These are phyloP conservation scores for Mionectes macconnelli DNA, from an alignment of 2,113 vertebrate species.

Conservation along the genomic window DNA sequence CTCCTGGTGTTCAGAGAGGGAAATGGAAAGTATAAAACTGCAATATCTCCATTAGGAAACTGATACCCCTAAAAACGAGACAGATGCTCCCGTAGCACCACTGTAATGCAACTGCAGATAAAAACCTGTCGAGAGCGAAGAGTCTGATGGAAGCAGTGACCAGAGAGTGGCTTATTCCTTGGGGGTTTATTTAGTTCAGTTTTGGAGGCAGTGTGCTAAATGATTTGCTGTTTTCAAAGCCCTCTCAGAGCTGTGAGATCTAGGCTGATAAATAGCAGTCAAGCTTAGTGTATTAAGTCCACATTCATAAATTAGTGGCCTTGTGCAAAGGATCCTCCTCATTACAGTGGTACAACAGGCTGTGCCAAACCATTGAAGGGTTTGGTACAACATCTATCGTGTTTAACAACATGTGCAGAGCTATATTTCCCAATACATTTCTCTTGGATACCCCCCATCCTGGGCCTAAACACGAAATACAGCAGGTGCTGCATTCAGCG, in stretches of 20 bases:
- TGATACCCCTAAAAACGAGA: neutral
- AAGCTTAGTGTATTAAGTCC: neutral
- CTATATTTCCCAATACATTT: neutral
- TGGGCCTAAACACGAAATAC: neutral
- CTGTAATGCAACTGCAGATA: neutral
- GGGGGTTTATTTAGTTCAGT: neutral
- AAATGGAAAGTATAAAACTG: neutral
- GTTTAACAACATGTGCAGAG: neutral
- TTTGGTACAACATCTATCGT: neutral
- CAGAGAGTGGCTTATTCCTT: neutral
- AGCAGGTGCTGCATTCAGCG: neutral
- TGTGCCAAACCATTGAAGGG: neutral
- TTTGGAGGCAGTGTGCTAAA: neutral
- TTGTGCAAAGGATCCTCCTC: neutral
- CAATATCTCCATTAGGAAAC: neutral
- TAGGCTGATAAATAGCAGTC: neutral
- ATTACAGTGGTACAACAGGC: neutral
- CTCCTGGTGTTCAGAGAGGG: neutral
- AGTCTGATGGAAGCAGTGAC: neutral
- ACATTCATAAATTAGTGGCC: neutral
- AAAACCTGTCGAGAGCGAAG: neutral
- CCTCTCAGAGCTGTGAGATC: neutral
- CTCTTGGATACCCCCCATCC: neutral
- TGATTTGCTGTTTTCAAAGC: constrained; percentile 13
- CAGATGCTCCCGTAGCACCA: neutral